Evolutionary conservation across 2,797 vertebrate genomes (phyloP).

Genomic region (Poecilia velifera): DNA sequence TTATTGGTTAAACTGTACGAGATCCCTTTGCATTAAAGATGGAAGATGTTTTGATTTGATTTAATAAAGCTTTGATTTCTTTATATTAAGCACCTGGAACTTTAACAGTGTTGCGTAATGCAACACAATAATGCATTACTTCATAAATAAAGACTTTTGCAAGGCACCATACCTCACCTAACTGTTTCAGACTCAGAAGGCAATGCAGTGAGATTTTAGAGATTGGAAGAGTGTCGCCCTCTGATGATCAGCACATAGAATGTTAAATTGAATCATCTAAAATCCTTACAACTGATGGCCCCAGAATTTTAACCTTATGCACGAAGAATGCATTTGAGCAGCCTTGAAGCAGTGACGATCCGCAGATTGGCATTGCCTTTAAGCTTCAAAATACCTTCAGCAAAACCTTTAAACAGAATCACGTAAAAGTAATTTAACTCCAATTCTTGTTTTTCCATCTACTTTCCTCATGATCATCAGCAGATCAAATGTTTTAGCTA

Average conservation of each 20-base stretch:
- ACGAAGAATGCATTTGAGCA: not conserved
- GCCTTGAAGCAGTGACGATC: not conserved
- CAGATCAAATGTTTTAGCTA: not conserved
- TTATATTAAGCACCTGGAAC: not conserved
- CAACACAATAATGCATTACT: not conserved
- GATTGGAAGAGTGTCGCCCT: not conserved
- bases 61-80: not conserved
- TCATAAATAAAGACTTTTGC: not conserved
- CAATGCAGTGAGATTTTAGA: not conserved
- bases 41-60: not conserved
- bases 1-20: not conserved
- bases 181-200: not conserved
- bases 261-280: not conserved
- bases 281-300: not conserved
- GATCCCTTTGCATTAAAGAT: not conserved
- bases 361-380: not conserved
- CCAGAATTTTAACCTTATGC: not conserved
- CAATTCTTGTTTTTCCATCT: not conserved
- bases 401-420: not conserved
- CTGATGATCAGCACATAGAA: not conserved
- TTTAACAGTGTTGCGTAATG: not conserved
- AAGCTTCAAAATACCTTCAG: not conserved
- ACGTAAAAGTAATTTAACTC: not conserved
- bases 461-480: not conserved
- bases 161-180: not conserved